phyloP scores from a whole-genome alignment of 2,113 vertebrate genomes.

The Herpetotheres cachinnans region DNA sequence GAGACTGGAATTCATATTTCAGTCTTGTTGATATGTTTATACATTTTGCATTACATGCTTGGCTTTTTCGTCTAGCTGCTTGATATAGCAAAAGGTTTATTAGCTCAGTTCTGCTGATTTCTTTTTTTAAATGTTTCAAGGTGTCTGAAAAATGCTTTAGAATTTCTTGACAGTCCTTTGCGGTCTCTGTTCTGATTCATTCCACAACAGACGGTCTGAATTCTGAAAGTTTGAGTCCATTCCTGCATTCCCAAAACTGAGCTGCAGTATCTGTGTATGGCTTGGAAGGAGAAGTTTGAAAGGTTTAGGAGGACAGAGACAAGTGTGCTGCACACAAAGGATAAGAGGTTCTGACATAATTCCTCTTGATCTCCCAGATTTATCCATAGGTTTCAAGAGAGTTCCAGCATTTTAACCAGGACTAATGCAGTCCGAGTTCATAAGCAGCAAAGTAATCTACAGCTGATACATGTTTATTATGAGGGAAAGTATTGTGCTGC shows the following conservation, averaged over 20 bases:
- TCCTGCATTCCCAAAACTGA: background rate
- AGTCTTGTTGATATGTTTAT: background rate
- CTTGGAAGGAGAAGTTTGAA: background rate
- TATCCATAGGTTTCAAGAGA: background rate
- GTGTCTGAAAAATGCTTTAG: background rate
- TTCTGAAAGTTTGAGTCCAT: background rate
- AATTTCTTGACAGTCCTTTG: background rate
- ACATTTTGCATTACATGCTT: background rate
- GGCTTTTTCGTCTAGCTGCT: background rate
- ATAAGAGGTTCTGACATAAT: background rate
- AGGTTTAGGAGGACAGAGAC: background rate
- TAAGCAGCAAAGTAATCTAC: background rate
- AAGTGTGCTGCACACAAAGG: background rate
- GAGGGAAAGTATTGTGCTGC: background rate
- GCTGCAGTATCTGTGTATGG: background rate
- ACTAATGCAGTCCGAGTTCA: background rate
- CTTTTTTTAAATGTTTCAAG: background rate
- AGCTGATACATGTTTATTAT: background rate
- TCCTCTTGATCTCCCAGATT: background rate
- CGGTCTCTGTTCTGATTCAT: background rate
- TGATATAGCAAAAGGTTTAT: background rate
- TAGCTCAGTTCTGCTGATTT: background rate
- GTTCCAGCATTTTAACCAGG: background rate
- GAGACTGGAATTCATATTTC: constrained; percentile 6
- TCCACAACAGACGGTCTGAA: background rate